These are phyloP conservation scores for Polydrusus tereticollis DNA, from an alignment of 2,888 invertebrate species.

Conservation along the genomic window DNA sequence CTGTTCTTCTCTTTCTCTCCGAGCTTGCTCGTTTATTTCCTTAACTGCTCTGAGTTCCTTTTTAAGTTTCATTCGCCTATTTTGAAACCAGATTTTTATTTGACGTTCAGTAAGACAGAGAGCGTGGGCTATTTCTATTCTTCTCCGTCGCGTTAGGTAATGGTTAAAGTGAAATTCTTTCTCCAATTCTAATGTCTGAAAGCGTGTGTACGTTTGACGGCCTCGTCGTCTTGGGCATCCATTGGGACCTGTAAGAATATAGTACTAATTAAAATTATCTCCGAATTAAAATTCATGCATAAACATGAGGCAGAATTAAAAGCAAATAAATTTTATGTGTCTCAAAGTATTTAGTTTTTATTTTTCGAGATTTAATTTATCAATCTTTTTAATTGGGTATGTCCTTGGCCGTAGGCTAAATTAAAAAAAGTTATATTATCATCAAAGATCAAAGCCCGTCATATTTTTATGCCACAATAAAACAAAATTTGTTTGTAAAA, in stretches of 20 bases:
- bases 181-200: constrained; percentile 97
- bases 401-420: no score
- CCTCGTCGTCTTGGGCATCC: constrained; percentile 95
- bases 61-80: constrained; percentile 96
- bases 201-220: constrained; percentile 97
- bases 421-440: no score
- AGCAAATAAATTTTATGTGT: no score
- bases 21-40: constrained; percentile 94
- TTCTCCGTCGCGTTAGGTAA: constrained; percentile 90
- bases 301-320: not conserved
- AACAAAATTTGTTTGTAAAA: no score
- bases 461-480: no score
- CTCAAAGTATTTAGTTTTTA: no score
- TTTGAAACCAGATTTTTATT: constrained; percentile 98
- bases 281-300: not conserved
- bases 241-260: constrained; percentile 86
- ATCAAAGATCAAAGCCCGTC: no score
- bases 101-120: constrained; percentile 87
- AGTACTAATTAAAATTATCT: not conserved
- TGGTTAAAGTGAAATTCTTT: constrained; percentile 99
- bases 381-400: no score
- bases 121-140: constrained; percentile 87
- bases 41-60: constrained; percentile 95
- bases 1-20: constrained; percentile 91
- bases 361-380: no score